Percentiles rank a stretch among this genome's conserved stretches.
These are phyloP conservation scores for Oenanthe melanoleuca DNA, from an alignment of 2,113 vertebrate genomes.

Conservation along the genomic window DNA sequence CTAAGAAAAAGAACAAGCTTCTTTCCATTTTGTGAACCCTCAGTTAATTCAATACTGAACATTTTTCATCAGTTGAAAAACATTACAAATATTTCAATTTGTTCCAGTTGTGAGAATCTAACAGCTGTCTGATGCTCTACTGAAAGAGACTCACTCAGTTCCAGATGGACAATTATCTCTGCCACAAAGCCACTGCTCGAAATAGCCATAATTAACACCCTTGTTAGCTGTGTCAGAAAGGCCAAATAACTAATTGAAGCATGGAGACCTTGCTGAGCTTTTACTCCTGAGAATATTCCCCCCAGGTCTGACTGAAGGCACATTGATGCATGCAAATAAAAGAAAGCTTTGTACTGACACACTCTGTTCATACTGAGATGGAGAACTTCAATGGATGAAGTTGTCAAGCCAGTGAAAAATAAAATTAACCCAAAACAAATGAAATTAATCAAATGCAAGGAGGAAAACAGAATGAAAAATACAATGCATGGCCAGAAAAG, in stretches of 20 bases:
- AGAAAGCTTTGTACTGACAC: constrained; percentile 1
- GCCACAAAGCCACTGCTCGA: constrained; percentile 21
- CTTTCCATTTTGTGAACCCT: constrained; percentile 3
- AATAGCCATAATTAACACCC: constrained; percentile 59
- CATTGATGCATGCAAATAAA: not conserved
- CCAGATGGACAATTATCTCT: constrained; percentile 61
- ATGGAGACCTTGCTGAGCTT: constrained; percentile 49
- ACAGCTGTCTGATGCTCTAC: constrained; percentile 35
- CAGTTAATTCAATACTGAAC: constrained; percentile 9
- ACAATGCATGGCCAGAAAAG: not conserved
- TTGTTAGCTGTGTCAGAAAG: constrained; percentile 57
- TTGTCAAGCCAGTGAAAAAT: constrained; percentile 35
- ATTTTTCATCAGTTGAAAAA: constrained; percentile 24
- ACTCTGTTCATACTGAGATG: not conserved
- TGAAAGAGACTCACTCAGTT: constrained; percentile 25
- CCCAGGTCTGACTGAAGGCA: constrained; percentile 18
- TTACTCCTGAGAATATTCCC: constrained; percentile 15
- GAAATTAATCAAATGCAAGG: constrained; percentile 27
- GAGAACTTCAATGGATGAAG: constrained; percentile 28
- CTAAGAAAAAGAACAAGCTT: not conserved
- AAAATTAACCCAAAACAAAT: constrained; percentile 55
- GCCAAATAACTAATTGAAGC: constrained; percentile 58
- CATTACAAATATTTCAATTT: constrained; percentile 20
- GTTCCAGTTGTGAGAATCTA: constrained; percentile 45
- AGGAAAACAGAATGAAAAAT: constrained; percentile 24